Conservation (phyloP, 2,888 invertebrate species). For the Schizotus pectinicornis region DNA sequence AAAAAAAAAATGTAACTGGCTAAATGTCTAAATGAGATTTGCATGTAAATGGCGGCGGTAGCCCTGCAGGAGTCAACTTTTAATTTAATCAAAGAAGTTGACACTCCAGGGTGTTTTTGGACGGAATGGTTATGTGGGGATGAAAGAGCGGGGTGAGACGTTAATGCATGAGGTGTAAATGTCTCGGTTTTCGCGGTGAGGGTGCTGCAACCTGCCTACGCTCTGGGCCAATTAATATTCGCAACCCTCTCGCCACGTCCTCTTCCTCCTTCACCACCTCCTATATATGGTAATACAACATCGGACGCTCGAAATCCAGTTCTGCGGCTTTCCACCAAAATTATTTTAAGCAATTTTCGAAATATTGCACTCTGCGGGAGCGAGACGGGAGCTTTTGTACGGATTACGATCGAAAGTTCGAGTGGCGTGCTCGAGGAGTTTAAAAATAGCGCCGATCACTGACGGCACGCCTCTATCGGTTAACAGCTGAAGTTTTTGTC, state of each 20-base stretch:
- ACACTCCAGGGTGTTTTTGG: slow-evolving; percentile 59
- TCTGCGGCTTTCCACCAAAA: neutral
- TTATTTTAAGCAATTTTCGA: too few relatives aligned
- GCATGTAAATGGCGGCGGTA: slow-evolving; percentile 56
- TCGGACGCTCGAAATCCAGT: neutral
- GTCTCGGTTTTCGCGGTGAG: slow-evolving; percentile 55
- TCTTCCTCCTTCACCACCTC: neutral
- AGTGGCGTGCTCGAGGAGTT: neutral
- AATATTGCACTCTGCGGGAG: too few relatives aligned
- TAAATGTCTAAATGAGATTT: slow-evolving; percentile 57
- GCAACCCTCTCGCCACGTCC: slow-evolving; percentile 34
- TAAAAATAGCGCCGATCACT: slow-evolving; percentile 28
- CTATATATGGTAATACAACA: too few relatives aligned
- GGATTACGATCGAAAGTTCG: neutral
- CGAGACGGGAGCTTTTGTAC: neutral
- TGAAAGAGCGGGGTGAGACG: slow-evolving; percentile 39
- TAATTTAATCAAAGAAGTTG: slow-evolving; percentile 63
- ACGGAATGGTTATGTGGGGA: slow-evolving; percentile 47
- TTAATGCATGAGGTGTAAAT: slow-evolving; percentile 58
- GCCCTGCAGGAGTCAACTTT: slow-evolving; percentile 56
- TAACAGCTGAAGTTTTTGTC: slow-evolving; percentile 51
- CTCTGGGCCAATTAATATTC: slow-evolving; percentile 57
- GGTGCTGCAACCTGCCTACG: slow-evolving; percentile 45
- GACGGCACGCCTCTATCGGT: slow-evolving; percentile 50
- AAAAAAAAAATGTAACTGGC: slow-evolving; percentile 47